These are phyloP conservation scores for Ceratothoa steindachneri DNA, from an alignment of 2,888 invertebrate species.

Conservation along the genomic window DNA sequence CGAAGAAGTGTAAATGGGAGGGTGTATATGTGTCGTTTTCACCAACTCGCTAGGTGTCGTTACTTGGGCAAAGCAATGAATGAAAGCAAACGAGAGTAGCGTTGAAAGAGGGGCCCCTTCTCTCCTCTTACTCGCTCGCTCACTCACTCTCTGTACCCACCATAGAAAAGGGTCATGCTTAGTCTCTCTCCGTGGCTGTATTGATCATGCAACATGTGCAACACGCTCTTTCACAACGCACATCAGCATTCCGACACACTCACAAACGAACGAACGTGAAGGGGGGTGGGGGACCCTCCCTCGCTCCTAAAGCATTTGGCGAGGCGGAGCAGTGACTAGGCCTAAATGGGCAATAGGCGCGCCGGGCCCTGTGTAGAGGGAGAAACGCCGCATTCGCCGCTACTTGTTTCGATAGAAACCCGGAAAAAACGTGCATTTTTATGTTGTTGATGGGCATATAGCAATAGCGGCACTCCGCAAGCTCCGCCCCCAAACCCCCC, in stretches of 20 bases:
- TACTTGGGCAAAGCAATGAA: background rate
- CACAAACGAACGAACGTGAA: constrained; percentile 11
- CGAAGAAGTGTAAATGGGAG: no score
- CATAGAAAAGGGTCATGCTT: constrained; percentile 19
- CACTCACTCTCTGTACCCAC: constrained; percentile 21
- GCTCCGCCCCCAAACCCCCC: constrained; percentile 15
- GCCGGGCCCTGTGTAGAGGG: no score
- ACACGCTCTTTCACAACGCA: constrained; percentile 19
- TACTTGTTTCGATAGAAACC: no score
- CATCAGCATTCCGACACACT: constrained; percentile 21
- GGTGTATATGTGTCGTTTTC: no score
- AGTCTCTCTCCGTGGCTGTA: constrained; percentile 27
- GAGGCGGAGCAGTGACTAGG: background rate
- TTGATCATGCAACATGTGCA: constrained; percentile 46
- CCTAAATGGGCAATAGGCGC: background rate
- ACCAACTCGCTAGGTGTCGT: no score
- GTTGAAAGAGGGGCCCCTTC: background rate
- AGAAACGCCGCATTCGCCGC: no score
- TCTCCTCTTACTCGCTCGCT: background rate
- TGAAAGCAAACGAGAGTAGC: background rate
- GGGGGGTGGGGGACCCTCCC: no score
- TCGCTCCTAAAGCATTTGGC: background rate
- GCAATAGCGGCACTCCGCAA: background rate
- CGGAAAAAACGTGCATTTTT: no score
- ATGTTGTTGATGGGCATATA: constrained; percentile 6